Percentiles rank a stretch among this genome's conserved stretches.
Evolutionary conservation across 1,140 invertebrate species (phyloP).

Genomic region (Rhopalosiphum maidis): DNA sequence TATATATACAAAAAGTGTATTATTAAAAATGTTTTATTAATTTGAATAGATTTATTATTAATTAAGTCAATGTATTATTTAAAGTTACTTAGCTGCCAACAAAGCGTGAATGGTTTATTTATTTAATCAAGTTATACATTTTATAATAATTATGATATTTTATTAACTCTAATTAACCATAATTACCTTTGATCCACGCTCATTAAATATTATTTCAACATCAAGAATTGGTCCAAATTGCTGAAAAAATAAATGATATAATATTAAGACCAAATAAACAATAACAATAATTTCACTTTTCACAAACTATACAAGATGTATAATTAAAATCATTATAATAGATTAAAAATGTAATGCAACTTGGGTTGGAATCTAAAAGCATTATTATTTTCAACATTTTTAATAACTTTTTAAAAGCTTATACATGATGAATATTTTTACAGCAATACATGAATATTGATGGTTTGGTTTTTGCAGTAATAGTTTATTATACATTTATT

Average conservation of each 20-base stretch:
- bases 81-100: constrained; percentile 45
- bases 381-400: constrained; percentile 46
- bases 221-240: constrained; percentile 98
- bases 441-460: constrained; percentile 41
- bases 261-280: constrained; percentile 60
- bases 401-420: constrained; percentile 44
- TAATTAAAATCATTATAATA: not conserved
- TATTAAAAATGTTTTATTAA: not conserved
- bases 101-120: constrained; percentile 48
- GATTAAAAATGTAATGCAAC: not conserved
- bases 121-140: constrained; percentile 18
- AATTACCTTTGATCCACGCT: constrained; percentile 98
- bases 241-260: constrained; percentile 72
- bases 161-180: constrained; percentile 30
- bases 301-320: not conserved
- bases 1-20: not conserved
- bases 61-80: constrained; percentile 24
- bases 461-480: constrained; percentile 26
- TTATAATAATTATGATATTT: constrained; percentile 35
- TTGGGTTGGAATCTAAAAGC: constrained; percentile 5
- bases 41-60: not conserved
- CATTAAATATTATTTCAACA: constrained; percentile 99
- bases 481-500: not conserved
- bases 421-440: not conserved
- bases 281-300: not conserved